Percentiles rank a stretch among this genome's conserved stretches.
phyloP scores from a whole-genome alignment of 2,888 invertebrate genomes.

The Epirrita christyi region DNA sequence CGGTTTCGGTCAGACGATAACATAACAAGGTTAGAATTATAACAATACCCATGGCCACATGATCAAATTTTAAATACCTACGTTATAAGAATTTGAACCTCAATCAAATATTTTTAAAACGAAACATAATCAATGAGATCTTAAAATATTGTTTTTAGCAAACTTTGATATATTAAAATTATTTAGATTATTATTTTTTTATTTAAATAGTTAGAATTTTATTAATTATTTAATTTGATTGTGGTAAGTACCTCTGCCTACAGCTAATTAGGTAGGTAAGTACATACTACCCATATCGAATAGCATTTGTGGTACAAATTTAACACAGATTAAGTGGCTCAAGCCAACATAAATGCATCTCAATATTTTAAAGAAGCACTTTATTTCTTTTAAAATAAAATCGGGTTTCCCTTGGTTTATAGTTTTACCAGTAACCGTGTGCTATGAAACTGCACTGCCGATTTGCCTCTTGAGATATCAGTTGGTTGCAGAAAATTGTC shows the following conservation, averaged over 20 bases:
- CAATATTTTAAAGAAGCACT: neutral
- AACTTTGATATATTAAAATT: too few species aligned
- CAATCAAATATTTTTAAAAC: too few species aligned
- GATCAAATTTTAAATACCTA: too few species aligned
- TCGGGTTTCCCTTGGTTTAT: conserved; percentile 9
- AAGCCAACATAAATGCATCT: neutral
- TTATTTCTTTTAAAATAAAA: conserved; percentile 10
- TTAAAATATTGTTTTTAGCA: too few species aligned
- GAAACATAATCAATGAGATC: too few species aligned
- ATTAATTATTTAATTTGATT: too few species aligned
- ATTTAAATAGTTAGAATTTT: too few species aligned
- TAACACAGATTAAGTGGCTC: conserved; percentile 1
- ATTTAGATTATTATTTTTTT: too few species aligned
- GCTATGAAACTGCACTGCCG: conserved; percentile 2
- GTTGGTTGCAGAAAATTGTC: conserved; percentile 9
- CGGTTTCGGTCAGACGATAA: conserved; percentile 39
- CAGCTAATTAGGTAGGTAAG: too few species aligned
- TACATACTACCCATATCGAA: conserved; percentile 9
- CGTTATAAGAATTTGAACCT: too few species aligned
- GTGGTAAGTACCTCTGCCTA: neutral
- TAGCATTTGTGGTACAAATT: conserved; percentile 13
- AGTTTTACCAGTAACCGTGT: neutral
- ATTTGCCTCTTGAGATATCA: conserved; percentile 16
- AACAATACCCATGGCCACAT: neutral
- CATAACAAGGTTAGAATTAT: conserved; percentile 16